These are phyloP conservation scores for Anoncus sp. DNA, from an alignment of 2,888 invertebrate genomes.

Conservation along the genomic window DNA sequence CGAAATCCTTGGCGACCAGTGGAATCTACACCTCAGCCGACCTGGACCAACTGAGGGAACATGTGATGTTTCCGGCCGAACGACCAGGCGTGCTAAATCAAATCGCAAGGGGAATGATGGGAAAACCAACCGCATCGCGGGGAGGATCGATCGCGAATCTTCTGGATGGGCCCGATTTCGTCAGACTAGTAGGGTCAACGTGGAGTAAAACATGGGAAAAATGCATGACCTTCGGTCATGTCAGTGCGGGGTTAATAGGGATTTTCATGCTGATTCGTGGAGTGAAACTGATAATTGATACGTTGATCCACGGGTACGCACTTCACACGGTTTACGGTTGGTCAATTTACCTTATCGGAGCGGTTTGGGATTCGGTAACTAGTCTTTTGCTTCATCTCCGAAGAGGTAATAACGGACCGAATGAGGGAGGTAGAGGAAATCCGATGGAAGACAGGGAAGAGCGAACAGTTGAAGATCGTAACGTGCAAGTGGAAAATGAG, in stretches of 20 bases:
- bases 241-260: constrained; percentile 50
- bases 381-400: constrained; percentile 19
- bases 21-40: constrained; percentile 52
- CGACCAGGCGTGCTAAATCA: constrained; percentile 41
- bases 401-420: no score
- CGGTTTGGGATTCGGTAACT: constrained; percentile 35
- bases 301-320: constrained; percentile 31
- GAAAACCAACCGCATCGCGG: neutral
- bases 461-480: no score
- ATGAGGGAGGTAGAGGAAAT: no score
- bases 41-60: constrained; percentile 30
- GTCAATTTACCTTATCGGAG: constrained; percentile 35
- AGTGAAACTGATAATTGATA: constrained; percentile 18
- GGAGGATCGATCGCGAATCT: constrained; percentile 25
- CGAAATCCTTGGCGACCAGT: constrained; percentile 51
- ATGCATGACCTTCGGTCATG: constrained; percentile 46
- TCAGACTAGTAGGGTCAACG: neutral
- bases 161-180: constrained; percentile 28
- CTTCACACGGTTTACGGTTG: constrained; percentile 43
- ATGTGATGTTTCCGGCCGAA: constrained; percentile 60
- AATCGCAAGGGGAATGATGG: constrained; percentile 43
- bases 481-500: no score
- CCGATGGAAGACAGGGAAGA: no score
- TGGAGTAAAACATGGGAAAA: constrained; percentile 43
- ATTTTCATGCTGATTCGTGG: constrained; percentile 30